Base-by-base conservation (phyloP, 2,797 vertebrate genomes). In the Crocodylus rhombifer region DNA sequence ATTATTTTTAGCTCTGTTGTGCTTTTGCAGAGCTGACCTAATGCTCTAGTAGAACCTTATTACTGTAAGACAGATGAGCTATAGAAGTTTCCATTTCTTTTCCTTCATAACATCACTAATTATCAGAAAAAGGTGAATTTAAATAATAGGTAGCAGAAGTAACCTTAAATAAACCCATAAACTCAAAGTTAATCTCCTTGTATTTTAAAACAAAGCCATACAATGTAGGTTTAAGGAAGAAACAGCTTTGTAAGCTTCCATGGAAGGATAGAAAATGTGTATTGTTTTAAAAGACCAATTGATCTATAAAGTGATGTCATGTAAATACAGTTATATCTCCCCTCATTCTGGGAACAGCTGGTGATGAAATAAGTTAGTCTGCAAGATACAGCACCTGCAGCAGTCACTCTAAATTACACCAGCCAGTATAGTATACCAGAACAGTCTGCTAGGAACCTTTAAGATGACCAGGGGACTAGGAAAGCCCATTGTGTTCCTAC, bases 1-100 rank as follows among this genome's bases (percentile, higher is more conserved):
- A 83, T 80, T 96, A 93, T 97, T 96, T 98, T 97, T 96, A 90
- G 78, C 62, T 76, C 90, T 91, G 64, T 87, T 95, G 73, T 93
- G 77, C 88, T 73, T 42, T 82, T 78, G 73, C 82, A 84, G 75
- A 77, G 76, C 91, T 97, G 91, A 95, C 92, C 91, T 95, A 91
- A 87, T 95, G 90, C 78, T 95, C 93, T 94, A 82, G 78, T 69
- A 92, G 76, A 95, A 64, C 65, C 91, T 85, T 86, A 36, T 93
- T 56, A 28, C 77, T 87, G 86, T 86, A 90, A 88, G 79, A 75
- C 76, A 64, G 42, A 88, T 61, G 60, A 84, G 62, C 30, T 89
- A 58, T 91, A 84, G n/a, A 90, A 87, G 57, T 88, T 62, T 88
- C 71, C 18, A 9, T 55, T 79, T 90, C 82, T 62, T 63, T 93